These are phyloP conservation scores for Thymelicus sylvestris DNA, from an alignment of 2,888 invertebrate genomes.

Conservation along the genomic window DNA sequence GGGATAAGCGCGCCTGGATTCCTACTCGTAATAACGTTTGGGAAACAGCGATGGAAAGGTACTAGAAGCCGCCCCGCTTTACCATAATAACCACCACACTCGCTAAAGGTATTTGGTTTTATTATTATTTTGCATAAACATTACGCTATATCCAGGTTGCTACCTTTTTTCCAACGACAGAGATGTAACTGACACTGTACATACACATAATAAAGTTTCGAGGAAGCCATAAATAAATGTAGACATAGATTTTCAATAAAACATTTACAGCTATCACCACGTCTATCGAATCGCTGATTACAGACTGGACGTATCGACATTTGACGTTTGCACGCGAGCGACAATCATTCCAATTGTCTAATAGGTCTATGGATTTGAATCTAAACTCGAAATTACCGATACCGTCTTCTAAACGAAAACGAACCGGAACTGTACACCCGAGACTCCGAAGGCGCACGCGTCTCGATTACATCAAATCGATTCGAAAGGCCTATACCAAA, in stretches of 20 bases:
- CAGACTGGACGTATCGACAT: slow-evolving; percentile 51
- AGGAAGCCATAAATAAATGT: slow-evolving; percentile 18
- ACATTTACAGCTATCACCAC: slow-evolving; percentile 49
- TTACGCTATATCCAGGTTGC: no score
- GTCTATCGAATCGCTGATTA: slow-evolving; percentile 72
- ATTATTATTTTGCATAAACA: no score
- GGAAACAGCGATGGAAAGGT: no score
- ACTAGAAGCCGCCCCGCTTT: no score
- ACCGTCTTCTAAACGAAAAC: slow-evolving; percentile 58
- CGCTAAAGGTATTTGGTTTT: no score
- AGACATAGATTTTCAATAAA: slow-evolving; percentile 51
- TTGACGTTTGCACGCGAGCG: slow-evolving; percentile 65
- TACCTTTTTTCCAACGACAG: not conserved
- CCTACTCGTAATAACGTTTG: no score
- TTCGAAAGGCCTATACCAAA: slow-evolving; percentile 63
- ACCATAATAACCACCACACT: no score
- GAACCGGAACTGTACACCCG: slow-evolving; percentile 54
- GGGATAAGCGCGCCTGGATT: no score
- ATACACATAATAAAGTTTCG: slow-evolving; percentile 19
- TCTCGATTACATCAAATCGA: slow-evolving; percentile 73
- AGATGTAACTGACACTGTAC: not conserved
- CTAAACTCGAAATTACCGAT: slow-evolving; percentile 55
- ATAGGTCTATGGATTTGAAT: slow-evolving; percentile 10
- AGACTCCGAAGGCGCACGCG: slow-evolving; percentile 67
- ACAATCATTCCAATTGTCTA: slow-evolving; percentile 41